Conservation (phyloP, 2,888 invertebrate species). For the Parnassius glacialis region DNA sequence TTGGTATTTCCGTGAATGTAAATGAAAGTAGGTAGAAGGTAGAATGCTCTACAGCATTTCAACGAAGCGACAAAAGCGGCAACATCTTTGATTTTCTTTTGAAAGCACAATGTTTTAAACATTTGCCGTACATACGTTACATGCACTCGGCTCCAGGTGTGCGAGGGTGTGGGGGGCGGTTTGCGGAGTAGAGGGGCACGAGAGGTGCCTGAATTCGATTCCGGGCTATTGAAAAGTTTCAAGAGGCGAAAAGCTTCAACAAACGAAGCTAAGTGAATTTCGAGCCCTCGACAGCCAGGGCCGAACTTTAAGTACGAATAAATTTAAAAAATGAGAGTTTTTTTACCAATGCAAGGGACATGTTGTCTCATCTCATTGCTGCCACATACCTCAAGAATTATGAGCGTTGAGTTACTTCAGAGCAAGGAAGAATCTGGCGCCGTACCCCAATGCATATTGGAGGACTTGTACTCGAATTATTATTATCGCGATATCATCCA, state of each 20-base stretch:
- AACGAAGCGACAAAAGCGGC: neutral
- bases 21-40: neutral
- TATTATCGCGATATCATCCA: too few relatives aligned
- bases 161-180: constrained; percentile 31
- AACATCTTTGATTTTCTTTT: constrained; percentile 1
- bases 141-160: constrained; percentile 49
- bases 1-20: neutral
- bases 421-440: too few relatives aligned
- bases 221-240: constrained; percentile 80
- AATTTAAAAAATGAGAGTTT: too few relatives aligned
- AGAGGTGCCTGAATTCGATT: constrained; percentile 72
- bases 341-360: too few relatives aligned
- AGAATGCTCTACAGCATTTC: neutral
- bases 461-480: too few relatives aligned
- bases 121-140: constrained; percentile 32
- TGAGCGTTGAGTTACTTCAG: too few relatives aligned
- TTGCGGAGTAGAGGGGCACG: constrained; percentile 36
- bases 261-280: constrained; percentile 82
- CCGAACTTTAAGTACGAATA: constrained; percentile 35
- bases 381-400: too few relatives aligned
- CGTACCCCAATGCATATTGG: too few relatives aligned
- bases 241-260: constrained; percentile 82
- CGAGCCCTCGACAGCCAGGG: constrained; percentile 72
- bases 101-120: constrained; percentile 20
- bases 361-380: too few relatives aligned